Evolutionary conservation across 2,888 invertebrate genomes (phyloP).

Genomic region (Aphrophora alni): DNA sequence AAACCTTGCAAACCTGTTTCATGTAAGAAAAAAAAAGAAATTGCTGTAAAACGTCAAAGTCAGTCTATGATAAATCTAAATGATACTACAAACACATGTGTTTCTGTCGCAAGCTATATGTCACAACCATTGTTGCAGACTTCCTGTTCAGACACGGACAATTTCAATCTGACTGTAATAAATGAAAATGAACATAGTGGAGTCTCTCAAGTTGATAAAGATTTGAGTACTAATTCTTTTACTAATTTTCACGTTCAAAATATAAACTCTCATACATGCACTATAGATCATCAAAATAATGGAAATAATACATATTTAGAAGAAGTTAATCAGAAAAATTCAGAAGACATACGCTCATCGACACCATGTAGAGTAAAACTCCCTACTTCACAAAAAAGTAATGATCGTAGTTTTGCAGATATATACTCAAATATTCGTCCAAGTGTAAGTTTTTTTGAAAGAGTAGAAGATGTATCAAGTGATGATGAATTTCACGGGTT

Average conservation of each 20-base stretch:
- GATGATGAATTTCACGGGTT: background rate
- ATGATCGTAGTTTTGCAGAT: too few relatives aligned
- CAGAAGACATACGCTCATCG: background rate
- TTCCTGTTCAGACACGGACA: background rate
- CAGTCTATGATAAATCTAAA: conserved; percentile 16
- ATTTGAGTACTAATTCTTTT: background rate
- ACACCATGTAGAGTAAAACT: background rate
- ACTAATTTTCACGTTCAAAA: background rate
- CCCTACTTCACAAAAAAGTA: too few relatives aligned
- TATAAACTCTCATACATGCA: background rate
- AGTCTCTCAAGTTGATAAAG: background rate
- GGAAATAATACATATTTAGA: background rate
- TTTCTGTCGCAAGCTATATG: conserved; percentile 14
- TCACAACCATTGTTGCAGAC: conserved; percentile 18
- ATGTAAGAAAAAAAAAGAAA: conserved; percentile 4
- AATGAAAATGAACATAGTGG: background rate
- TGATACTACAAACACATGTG: background rate
- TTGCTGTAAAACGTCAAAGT: background rate
- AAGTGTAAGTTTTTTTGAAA: background rate
- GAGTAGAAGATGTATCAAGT: background rate
- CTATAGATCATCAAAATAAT: background rate
- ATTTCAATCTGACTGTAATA: background rate
- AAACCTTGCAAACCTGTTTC: background rate
- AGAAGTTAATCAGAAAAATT: background rate
- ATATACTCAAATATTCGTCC: too few relatives aligned